These are phyloP conservation scores for Propithecus perrieri DNA, from an alignment of 2,797 vertebrate genomes.

Conservation along the genomic window DNA sequence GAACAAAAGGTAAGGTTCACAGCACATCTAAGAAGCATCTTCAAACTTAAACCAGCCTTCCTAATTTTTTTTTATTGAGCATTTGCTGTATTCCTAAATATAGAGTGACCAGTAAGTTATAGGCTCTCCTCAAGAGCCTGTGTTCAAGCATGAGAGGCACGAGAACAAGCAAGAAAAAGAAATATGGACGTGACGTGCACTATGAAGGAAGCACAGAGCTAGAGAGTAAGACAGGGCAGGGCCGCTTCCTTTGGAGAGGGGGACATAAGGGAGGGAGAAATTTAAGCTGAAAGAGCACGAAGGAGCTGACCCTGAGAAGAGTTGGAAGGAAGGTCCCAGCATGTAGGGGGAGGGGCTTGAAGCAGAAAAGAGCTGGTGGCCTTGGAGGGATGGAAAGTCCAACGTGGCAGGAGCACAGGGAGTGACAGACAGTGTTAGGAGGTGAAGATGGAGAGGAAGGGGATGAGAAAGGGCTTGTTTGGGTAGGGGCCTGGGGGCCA, in stretches of 20 bases:
- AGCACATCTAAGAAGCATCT: neutral
- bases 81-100: neutral
- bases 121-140: neutral
- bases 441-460: neutral
- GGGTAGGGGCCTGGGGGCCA: neutral
- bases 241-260: neutral
- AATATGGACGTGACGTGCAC: fast-evolving
- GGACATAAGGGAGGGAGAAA: neutral
- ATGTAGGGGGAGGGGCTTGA: fast-evolving
- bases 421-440: neutral
- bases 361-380: neutral
- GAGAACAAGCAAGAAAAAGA: neutral
- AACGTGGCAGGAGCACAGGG: neutral
- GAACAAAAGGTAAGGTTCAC: neutral
- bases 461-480: neutral
- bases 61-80: neutral
- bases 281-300: neutral
- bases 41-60: neutral
- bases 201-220: neutral
- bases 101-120: neutral
- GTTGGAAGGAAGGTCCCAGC: neutral
- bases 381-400: neutral
- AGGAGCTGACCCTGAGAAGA: neutral
- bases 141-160: neutral
- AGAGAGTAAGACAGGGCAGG: neutral